A percentile compares a stretch with the other conserved stretches of the same genome.
Conservation (phyloP, 2,888 invertebrate species). For the Tachina grossa region DNA sequence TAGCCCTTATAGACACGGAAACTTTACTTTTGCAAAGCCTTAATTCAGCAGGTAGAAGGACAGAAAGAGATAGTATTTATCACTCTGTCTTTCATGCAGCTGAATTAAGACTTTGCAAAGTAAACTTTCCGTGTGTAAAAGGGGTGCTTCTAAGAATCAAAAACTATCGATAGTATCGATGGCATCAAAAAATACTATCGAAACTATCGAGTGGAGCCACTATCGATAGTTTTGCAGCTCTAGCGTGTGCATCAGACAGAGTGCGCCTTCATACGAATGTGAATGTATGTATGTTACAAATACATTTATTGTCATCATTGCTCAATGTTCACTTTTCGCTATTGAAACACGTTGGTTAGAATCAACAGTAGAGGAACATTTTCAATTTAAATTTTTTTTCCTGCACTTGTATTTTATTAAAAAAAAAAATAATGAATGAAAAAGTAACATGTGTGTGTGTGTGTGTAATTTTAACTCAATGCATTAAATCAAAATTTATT, state of each 20-base stretch:
- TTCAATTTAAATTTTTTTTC: constrained; percentile 45
- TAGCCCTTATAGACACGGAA: too few species aligned
- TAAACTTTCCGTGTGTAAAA: too few species aligned
- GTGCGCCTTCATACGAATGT: background rate
- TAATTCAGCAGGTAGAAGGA: too few species aligned
- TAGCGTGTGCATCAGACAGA: background rate
- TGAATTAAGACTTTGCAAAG: too few species aligned
- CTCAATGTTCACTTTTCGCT: constrained; percentile 39
- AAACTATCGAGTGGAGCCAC: too few species aligned
- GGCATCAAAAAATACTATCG: too few species aligned
- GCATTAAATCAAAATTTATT: constrained; percentile 45
- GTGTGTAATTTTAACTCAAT: constrained; percentile 1
- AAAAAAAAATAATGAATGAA: constrained; percentile 30
- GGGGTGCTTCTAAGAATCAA: too few species aligned
- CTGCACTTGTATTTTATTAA: background rate
- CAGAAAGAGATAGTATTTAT: too few species aligned
- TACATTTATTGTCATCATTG: constrained; percentile 54
- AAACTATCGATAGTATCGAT: too few species aligned
- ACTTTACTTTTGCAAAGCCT: too few species aligned
- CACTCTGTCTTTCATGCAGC: too few species aligned
- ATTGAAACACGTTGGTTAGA: constrained; percentile 34
- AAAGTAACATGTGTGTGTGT: background rate
- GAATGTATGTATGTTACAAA: background rate
- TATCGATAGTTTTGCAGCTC: too few species aligned
- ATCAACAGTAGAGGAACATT: constrained; percentile 34